phyloP scores from a whole-genome alignment of 2,113 vertebrate genomes.

The Vicugna pacos region DNA sequence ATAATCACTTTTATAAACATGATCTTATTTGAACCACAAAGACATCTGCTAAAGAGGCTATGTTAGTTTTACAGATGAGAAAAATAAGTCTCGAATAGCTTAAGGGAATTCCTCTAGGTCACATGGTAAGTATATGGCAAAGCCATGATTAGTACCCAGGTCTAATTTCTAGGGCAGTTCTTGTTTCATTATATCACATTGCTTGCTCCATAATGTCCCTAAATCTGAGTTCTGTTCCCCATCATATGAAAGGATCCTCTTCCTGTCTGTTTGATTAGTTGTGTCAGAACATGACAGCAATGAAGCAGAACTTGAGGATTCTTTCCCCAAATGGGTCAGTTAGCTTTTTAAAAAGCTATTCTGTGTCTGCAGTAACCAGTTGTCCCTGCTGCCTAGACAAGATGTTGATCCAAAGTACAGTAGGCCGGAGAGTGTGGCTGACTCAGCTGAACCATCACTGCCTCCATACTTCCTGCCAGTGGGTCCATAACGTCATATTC shows the following conservation, averaged over 20 bases:
- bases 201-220: background rate
- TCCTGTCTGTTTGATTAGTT: background rate
- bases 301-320: background rate
- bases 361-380: background rate
- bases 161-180: background rate
- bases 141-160: background rate
- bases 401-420: background rate
- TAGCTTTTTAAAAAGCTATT: background rate
- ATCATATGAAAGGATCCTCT: background rate
- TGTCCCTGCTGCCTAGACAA: background rate
- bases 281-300: background rate
- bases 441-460: background rate
- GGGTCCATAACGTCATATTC: background rate
- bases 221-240: background rate
- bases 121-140: background rate
- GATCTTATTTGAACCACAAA: conserved; percentile 5
- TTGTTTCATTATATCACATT: background rate
- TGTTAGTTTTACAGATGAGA: conserved; percentile 24
- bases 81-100: background rate
- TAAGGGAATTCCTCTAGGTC: background rate
- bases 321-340: background rate
- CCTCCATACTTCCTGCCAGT: background rate
- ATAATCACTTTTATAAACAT: background rate
- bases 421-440: background rate
- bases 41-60: background rate